Percentiles rank a stretch among this genome's conserved stretches.
phyloP scores from a whole-genome alignment of 2,797 vertebrate genomes.

The Gadopsis marmoratus region DNA sequence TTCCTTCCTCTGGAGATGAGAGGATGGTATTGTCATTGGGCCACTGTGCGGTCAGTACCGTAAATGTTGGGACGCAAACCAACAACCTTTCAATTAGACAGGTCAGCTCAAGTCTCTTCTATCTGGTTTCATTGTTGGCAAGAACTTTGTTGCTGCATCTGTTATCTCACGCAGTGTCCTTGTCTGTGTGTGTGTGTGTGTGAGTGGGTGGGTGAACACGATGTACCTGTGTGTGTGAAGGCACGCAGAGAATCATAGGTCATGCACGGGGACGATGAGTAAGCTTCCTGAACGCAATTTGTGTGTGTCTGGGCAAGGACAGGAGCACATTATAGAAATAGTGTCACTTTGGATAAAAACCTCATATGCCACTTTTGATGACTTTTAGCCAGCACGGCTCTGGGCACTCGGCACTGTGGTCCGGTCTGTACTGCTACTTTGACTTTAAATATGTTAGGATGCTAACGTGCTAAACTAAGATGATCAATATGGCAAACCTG shows the following conservation, averaged over 20 bases:
- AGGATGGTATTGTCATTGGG: neutral
- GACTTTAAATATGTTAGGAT: neutral
- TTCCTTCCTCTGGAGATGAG: neutral
- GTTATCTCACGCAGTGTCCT: constrained; percentile 11
- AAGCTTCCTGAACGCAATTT: constrained; percentile 24
- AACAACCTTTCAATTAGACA: constrained; percentile 13
- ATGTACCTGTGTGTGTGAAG: constrained; percentile 46
- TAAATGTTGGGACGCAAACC: constrained; percentile 9
- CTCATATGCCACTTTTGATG: neutral
- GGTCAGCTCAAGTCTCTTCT: constrained; percentile 4
- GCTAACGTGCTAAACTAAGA: neutral
- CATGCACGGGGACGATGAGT: constrained; percentile 23
- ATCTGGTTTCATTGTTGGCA: constrained; percentile 20
- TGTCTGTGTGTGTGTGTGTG: constrained; percentile 20
- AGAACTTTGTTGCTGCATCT: constrained; percentile 13
- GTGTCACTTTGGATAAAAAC: neutral
- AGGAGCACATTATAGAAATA: neutral
- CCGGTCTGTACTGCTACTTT: too few relatives aligned
- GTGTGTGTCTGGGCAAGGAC: neutral
- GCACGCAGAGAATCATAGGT: constrained; percentile 53
- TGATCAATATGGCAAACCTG: neutral
- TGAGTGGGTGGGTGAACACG: constrained; percentile 43
- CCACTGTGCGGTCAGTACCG: neutral
- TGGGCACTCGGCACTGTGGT: neutral
- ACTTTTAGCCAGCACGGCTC: neutral